phyloP scores from a whole-genome alignment of 2,888 invertebrate species.

The Aporophyla nigra region DNA sequence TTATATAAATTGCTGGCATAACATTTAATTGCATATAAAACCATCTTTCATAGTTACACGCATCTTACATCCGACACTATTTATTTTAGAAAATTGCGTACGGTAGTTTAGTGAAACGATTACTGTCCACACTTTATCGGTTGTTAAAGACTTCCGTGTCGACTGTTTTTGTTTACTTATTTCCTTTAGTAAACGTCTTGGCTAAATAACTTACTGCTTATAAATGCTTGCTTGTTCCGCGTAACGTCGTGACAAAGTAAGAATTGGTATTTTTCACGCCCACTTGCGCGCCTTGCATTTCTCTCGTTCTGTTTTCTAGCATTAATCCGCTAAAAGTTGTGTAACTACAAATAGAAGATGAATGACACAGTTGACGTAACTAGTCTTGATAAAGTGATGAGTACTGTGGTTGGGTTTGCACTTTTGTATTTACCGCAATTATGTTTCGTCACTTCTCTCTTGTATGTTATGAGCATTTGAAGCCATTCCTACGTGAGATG shows the following conservation, averaged over 20 bases:
- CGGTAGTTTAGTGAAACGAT: conserved; percentile 39
- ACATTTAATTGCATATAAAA: conserved; percentile 49
- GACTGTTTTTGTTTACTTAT: conserved; percentile 32
- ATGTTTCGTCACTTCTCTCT: conserved; percentile 25
- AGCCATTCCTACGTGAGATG: conserved; percentile 1
- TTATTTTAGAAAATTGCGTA: conserved; percentile 53
- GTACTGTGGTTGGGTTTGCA: conserved; percentile 33
- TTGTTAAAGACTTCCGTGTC: conserved; percentile 45
- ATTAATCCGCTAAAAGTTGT: conserved; percentile 78
- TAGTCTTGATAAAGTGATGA: conserved; percentile 46
- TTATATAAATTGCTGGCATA: conserved; percentile 53
- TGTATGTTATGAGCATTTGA: conserved; percentile 16
- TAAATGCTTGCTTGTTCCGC: conserved; percentile 50
- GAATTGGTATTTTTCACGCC: conserved; percentile 82
- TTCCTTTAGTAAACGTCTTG: conserved; percentile 30
- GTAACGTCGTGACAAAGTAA: conserved; percentile 73
- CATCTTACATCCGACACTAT: conserved; percentile 39
- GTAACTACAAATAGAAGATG: conserved; percentile 73
- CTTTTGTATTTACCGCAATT: conserved; percentile 43
- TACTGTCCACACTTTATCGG: conserved; percentile 35
- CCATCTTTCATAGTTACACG: conserved; percentile 39
- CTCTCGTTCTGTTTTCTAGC: conserved; percentile 80
- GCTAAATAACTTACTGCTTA: conserved; percentile 16
- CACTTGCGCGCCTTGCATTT: conserved; percentile 76
- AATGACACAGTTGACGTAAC: conserved; percentile 59